Evolutionary conservation across 2,113 vertebrate genomes (phyloP), one percentile per base, ranked within the genome.

Genomic region (Xenus cinereus): DNA sequence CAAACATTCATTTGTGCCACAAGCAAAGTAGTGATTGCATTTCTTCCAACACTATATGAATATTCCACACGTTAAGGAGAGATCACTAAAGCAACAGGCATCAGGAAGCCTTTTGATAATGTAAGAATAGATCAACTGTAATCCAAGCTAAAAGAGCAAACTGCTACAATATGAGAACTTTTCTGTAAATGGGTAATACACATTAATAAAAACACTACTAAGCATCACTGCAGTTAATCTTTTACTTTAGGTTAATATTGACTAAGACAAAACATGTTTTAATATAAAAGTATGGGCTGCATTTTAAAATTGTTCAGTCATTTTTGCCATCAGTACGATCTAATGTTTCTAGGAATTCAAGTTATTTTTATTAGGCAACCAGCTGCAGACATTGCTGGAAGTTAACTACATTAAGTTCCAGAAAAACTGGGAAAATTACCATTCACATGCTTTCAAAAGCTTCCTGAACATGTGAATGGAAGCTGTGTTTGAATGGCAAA

Each of bases 301-400:
- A 60, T 78, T 96, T 90, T 75, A 78, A 74, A 86, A 81, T 7
- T 57, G 28, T 83, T 95, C 43, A 60, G 90, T 75, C 12, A 56
- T 84, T 93, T 91, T 45, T 83, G 33, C 39, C 63, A 72, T 78
- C 56, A 39, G 64, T 78, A 92, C 64, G 75, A 86, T 12, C 51
- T 79, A 43, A 53, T 41, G 80, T 75, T 93, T 96, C 90, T 90
- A 95, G 56, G 92, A 94, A 96, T 76, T 76, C 68, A 90, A 92
- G 83, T 84, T 45, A 95, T 92, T 96, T 96, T 96, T 95, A 93
- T 62, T 46, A 95, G 68, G 75, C 84, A 93, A 76, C 37, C 72
- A 95, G 83, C 72, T 90, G 83, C 92, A 92, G 68, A 63, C n/a
- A 63, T 20, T 71, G 56, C 64, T 92, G 83, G 48, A 94, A 83